Evolutionary conservation across 2,113 vertebrate genomes (phyloP).

Genomic region (Bos taurus): DNA sequence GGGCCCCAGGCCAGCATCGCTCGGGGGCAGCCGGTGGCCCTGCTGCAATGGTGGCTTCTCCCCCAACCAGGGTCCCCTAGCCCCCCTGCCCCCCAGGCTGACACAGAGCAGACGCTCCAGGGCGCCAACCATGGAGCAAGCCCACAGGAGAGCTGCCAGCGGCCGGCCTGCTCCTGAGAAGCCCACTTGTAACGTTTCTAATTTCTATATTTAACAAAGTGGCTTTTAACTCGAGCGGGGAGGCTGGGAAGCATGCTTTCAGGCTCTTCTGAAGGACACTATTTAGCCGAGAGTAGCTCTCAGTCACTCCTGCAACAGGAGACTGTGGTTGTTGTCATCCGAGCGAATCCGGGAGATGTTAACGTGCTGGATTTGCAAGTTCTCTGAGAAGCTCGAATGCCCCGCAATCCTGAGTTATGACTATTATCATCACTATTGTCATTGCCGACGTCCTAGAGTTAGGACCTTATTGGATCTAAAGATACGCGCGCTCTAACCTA

Average conservation of each 20-base stretch:
- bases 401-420: not conserved
- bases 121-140: fast-evolving
- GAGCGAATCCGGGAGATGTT: not conserved
- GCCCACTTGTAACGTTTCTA: not conserved
- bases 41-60: not conserved
- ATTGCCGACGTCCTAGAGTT: not conserved
- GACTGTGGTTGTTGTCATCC: not conserved
- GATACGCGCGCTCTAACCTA: not conserved
- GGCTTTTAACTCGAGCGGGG: conserved; percentile 15
- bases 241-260: not conserved
- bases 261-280: not conserved
- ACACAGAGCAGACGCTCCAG: fast-evolving
- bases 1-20: fast-evolving
- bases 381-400: not conserved
- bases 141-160: fast-evolving
- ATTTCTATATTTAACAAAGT: not conserved
- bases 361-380: not conserved
- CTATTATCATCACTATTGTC: not conserved
- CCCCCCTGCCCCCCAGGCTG: not conserved
- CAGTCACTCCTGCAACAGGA: not conserved
- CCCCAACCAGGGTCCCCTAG: fast-evolving
- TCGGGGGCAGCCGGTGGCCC: fast-evolving
- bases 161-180: not conserved
- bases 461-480: not conserved
- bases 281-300: not conserved